These are phyloP conservation scores for Aix galericulata DNA, from an alignment of 2,113 vertebrate species.

Conservation along the genomic window DNA sequence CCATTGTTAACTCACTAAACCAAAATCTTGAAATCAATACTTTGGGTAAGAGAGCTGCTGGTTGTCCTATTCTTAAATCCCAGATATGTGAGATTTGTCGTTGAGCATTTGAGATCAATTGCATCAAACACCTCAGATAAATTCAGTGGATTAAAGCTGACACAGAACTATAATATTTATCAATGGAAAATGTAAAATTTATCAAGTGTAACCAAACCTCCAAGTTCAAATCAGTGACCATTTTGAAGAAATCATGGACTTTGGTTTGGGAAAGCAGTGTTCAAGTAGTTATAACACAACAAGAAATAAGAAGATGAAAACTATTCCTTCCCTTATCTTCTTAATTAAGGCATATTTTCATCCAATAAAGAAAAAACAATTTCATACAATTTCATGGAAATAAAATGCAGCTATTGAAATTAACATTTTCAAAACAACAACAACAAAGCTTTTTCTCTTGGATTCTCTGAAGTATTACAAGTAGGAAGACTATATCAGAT, in stretches of 20 bases:
- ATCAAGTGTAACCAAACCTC: neutral
- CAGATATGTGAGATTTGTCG: neutral
- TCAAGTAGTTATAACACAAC: neutral
- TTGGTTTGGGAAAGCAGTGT: neutral
- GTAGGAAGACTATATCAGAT: neutral
- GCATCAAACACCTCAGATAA: neutral
- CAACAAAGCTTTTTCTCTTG: neutral
- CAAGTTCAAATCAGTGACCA: neutral
- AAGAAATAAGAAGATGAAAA: neutral
- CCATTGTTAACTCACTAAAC: neutral
- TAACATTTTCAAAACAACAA: neutral
- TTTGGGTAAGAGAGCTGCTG: neutral
- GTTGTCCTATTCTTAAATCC: neutral
- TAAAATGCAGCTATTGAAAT: neutral
- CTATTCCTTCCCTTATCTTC: neutral
- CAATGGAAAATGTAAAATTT: neutral
- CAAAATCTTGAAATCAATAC: neutral
- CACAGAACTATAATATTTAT: neutral
- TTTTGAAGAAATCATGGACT: neutral
- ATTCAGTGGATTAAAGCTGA: neutral
- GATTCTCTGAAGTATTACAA: neutral
- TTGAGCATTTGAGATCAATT: neutral
- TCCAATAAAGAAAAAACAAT: neutral
- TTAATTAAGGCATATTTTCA: neutral
- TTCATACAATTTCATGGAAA: neutral